Conservation (phyloP, 1,140 invertebrate species). For the Caenorhabditis brenneri region DNA sequence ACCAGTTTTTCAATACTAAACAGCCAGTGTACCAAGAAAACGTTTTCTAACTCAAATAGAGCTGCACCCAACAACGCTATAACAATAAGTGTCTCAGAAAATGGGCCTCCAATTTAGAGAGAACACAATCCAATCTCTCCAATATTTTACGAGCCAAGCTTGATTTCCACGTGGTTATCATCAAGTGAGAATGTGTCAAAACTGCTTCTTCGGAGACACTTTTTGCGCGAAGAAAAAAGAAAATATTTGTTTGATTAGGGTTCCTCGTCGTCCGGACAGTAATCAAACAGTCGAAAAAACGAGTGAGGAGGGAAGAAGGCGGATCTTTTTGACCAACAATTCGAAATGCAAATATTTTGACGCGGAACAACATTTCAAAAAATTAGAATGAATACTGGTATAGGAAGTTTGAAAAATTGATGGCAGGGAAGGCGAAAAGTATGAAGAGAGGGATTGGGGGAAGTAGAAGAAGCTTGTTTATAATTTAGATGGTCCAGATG, state of each 20-base stretch:
- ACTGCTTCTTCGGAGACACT: neutral
- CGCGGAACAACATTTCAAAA: neutral
- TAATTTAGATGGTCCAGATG: no score
- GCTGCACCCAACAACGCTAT: no score
- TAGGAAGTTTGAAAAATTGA: neutral
- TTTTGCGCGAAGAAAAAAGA: no score
- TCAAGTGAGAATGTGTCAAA: neutral
- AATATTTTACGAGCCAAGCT: neutral
- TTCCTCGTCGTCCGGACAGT: slow-evolving; percentile 3
- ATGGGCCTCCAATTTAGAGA: no score
- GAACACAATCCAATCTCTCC: neutral
- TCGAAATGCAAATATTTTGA: neutral
- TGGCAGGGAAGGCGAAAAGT: no score
- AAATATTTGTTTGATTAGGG: slow-evolving; percentile 14
- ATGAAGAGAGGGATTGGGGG: no score
- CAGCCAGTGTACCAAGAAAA: no score
- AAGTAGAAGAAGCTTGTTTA: no score
- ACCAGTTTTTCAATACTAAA: no score
- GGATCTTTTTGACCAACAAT: slow-evolving; percentile 9
- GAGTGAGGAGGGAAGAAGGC: neutral
- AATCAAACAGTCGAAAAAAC: neutral
- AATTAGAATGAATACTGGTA: neutral
- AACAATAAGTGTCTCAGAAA: no score
- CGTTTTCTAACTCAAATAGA: no score
- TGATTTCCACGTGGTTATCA: slow-evolving; percentile 10